Base-by-base conservation (phyloP, 2,888 invertebrate genomes). In the Ashinkailepas kermadecensis region DNA sequence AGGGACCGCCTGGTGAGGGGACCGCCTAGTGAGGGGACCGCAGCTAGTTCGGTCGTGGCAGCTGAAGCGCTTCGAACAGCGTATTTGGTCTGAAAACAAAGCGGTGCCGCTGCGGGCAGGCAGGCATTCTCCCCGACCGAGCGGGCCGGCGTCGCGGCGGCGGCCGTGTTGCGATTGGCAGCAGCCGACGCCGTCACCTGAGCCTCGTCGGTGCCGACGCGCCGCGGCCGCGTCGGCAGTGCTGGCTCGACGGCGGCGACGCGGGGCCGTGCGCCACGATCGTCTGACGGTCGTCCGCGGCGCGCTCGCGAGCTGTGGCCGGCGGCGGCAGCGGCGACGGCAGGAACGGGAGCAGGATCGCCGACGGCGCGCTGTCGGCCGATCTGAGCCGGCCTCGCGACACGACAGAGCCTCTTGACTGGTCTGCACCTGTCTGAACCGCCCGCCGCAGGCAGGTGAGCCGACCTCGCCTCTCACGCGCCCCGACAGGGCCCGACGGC, bases 31-130 rank as follows among this genome's bases (percentile, higher is more conserved):
- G 39, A 39, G 39, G 39, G 39, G 39, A 39, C 39, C 39, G 39
- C 39, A 39, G 39, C 39, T 39, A 39, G 39, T 39, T 39, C 39
- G 1, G 39, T 39, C 39, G 39, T 39, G 39, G 39, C 4, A 4
- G 39, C 39, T 39, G 39, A 39, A 39, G 39, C 39, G 39, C 4
- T 39, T 39, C 39, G 39, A 39, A 39, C 39, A 39, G 39, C 39
- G 70, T 70, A 70, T 70, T 70, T 70, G 39, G 10, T 70, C 70
- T 6, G 70, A 70, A 70, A 70, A 70, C 70, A 70, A 39, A 4
- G 39, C 11, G 39, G 39, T 10, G 70, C 70, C 15, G 59, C 4
- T 59, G 59, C 11, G 9, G 13, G 67, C 21, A 13, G 70, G 39
- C 21, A 1, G n/a, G 70, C 67, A 3, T 67, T 67, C 23, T 9